phyloP scores from a whole-genome alignment of 2,113 vertebrate genomes.

The Istiophorus platypterus region DNA sequence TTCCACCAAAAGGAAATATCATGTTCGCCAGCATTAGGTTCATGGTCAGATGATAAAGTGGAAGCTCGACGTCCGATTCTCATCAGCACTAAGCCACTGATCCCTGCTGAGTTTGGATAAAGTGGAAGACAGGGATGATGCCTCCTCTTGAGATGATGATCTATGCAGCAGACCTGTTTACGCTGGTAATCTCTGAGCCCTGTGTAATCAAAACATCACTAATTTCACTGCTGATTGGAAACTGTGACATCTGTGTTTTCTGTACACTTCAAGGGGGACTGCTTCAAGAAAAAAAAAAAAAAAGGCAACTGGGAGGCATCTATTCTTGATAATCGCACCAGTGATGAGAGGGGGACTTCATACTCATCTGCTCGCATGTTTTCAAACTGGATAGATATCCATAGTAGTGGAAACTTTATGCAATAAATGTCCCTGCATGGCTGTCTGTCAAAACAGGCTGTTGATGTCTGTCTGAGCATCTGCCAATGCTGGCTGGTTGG shows the following conservation, averaged over 20 bases:
- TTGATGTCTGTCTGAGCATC: slow-evolving; percentile 16
- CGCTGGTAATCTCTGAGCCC: slow-evolving; percentile 69
- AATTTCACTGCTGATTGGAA: slow-evolving; percentile 80
- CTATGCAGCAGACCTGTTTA: slow-evolving; percentile 75
- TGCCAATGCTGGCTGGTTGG: neutral
- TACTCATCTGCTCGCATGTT: slow-evolving; percentile 59
- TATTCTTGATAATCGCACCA: slow-evolving; percentile 56
- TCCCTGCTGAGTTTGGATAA: slow-evolving; percentile 63
- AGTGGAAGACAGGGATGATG: slow-evolving; percentile 71
- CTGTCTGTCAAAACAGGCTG: slow-evolving; percentile 4
- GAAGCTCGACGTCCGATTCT: slow-evolving; percentile 76
- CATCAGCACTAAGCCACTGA: slow-evolving; percentile 76
- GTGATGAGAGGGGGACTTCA: slow-evolving; percentile 76
- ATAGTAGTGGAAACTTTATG: slow-evolving; percentile 64
- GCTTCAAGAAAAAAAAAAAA: slow-evolving; percentile 51
- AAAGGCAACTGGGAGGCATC: slow-evolving; percentile 53
- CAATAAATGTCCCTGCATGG: slow-evolving; percentile 47
- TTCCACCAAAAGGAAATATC: slow-evolving; percentile 50
- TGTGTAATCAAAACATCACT: slow-evolving; percentile 77
- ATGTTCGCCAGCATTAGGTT: slow-evolving; percentile 49
- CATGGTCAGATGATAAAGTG: slow-evolving; percentile 67
- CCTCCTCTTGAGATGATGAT: slow-evolving; percentile 73
- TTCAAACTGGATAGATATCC: slow-evolving; percentile 64
- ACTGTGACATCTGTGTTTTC: slow-evolving; percentile 73
- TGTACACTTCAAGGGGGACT: slow-evolving; percentile 57